Base-by-base conservation (phyloP, 2,113 vertebrate species). In the Gyps fulvus region DNA sequence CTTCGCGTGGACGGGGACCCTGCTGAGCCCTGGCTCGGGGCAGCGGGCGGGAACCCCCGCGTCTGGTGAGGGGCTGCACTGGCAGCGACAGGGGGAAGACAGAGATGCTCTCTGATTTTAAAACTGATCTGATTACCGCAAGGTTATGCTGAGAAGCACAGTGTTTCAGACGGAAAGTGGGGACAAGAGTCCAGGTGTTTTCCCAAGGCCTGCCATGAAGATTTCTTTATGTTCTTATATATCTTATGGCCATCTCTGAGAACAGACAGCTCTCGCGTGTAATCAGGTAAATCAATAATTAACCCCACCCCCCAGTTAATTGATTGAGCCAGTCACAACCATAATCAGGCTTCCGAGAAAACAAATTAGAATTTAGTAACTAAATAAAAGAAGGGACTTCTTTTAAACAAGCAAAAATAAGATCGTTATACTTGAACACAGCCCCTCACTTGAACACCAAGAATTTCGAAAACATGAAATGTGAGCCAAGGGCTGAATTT, bases 1-100 rank as follows among this genome's bases (percentile, higher is more conserved):
- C 7, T 7, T 52, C 6, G 0, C 0, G 4, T 27, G 78, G 63
- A 88, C 1, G 1, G 17, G 29, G 36, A 54, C 62, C 15, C 23
- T 59, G 49, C 10, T 0, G 2, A 83, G 43, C 52, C 43, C 65
- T 2, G 1, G 16, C 11, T 16, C 1, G 3, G 45, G 23, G 8
- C 54, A 45, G 42, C 58, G 38, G 54, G 47, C 1, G 1, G n/a
- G 31, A 22, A 55, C 21, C 67, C 7, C 58, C 15, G 55, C 12
- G 4, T 29, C 47, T 72, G 62, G 27, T 3, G 12, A 71, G 57
- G 59, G 59, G 31, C 61, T 70, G 22, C 65, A 8, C 21, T 20
- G 81, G 59, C 77, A 91, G 42, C 2, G 1, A 20, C 4, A 47
- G 49, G 65, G 50, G 45, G 79, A 83, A 83, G 50, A 47, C 71